These are phyloP conservation scores for Muricea muricata DNA, from an alignment of 92 coral and sea anemone species.

Conservation along the genomic window DNA sequence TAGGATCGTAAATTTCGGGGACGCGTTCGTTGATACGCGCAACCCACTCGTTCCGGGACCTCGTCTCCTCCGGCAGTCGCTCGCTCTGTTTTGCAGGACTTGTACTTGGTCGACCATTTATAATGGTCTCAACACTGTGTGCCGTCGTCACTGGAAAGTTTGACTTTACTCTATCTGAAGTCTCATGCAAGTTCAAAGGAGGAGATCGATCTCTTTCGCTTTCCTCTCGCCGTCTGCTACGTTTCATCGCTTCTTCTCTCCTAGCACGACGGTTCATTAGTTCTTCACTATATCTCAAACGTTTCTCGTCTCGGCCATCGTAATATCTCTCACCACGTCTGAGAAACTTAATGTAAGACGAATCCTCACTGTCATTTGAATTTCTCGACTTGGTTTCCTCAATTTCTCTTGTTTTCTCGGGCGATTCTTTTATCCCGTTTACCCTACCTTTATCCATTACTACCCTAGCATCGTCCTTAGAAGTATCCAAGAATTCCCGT, in stretches of 20 bases:
- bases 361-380: not conserved
- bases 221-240: not conserved
- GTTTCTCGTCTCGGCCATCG: not conserved
- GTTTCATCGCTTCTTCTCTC: not conserved
- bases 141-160: not conserved
- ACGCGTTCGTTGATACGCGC: not conserved
- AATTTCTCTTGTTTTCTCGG: not conserved
- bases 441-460: not conserved
- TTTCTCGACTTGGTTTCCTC: not conserved
- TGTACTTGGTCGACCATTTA: not conserved
- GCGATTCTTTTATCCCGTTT: conserved; percentile 31
- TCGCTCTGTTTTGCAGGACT: not conserved
- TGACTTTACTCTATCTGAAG: not conserved
- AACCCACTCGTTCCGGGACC: not conserved
- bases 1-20: not conserved
- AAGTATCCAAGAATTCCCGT: not conserved
- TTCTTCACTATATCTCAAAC: conserved; percentile 19
- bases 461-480: not conserved
- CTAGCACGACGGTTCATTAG: not conserved
- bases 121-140: conserved; percentile 12
- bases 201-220: conserved; percentile 7
- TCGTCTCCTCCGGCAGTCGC: not conserved
- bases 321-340: not conserved
- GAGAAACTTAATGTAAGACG: not conserved
- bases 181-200: not conserved